Evolutionary conservation across 2,888 invertebrate genomes (phyloP), one percentile per base, ranked within the genome.

Genomic region (Agriotes lineatus): DNA sequence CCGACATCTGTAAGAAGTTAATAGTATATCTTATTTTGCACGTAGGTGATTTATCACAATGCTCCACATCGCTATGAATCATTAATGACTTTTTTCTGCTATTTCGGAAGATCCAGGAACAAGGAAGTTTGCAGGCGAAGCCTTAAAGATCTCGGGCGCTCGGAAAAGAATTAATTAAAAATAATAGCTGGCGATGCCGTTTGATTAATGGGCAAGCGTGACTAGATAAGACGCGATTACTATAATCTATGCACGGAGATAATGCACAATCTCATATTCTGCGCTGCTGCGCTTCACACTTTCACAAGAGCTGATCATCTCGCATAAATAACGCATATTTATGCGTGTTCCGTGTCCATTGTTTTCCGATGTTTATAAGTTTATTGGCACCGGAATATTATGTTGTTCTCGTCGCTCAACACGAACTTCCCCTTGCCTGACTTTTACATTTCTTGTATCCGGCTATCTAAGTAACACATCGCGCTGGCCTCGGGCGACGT

Each of bases 381-480:
- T 62, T 62, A 62, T 62, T 62, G 50, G 50, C 62, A 62, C 50
- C 39, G 18, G 52, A 62, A 50, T 59, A 14, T 57, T 39, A 14
- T 57, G 57, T 57, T 57, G 39, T 19, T 57, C 39, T 57, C 14
- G 42, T 54, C 37, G 54, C 35, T 35, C 9, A 25, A 58, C 58
- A 58, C 39, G 22, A 42, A 58, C 42, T 58, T 58, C 58, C 58
- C 54, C 25, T 58, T 58, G 42, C 44, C 44, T 58, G 58, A 58
- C 58, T 42, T 42, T 58, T 58, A 50, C 39, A 39, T 42, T 58
- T 58, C 42, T 42, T 42, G 25, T 58, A 58, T 58, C 58, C 58
- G 58, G 58, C 44, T 58, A 58, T 58, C 58, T 35, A 35, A 58
- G 44, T 42, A 16, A 42, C 25, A 42, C 56, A 7, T 18, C 18